Base-by-base conservation (phyloP, 2,888 invertebrate species). In the Torymus tubicola region DNA sequence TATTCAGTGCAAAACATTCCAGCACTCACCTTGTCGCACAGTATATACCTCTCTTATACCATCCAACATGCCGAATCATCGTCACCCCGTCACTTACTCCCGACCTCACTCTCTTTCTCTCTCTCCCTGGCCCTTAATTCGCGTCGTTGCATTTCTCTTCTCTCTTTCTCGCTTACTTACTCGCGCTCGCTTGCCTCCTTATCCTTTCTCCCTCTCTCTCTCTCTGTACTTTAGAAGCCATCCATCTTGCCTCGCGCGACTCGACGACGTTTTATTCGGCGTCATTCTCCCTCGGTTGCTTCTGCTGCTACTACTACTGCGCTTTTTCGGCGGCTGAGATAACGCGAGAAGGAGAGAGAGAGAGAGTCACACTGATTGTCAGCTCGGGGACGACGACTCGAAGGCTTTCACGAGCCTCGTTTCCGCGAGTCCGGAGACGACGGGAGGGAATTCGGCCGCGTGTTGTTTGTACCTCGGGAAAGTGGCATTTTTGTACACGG, bases 191-290 rank as follows among this genome's bases (percentile, higher is more conserved):
- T 55, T 53, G 60, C 68, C 61, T 71, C 53, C 73, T 50, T 67
- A 18, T 31, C 21, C 58, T 55, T 52, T 42, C 5, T 31, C 31
- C 5, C 31, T 31, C 42, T 42, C 42, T 42, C 8, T 42, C 42
- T 42, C 42, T 42, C 42, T 42, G 42, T 61, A 60, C 78, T 79
- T 71, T 60, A 75, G 74, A 82, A 85, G 84, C 86, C 86, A 88
- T 88, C 87, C 87, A 86, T 88, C 88, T 87, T 86, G 78, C 70
- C 58, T 68, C 68, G 57, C 84, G 82, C 83, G 83, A 81, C 84
- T 78, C 84, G 84, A 76, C 82, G 83, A 86, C 85, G 81, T 87
- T 87, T 87, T 86, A 86, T 85, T 85, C 85, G 82, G 81, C 79
- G 81, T 82, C 84, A 83, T 85, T 84, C 77, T 57, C 24, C 16